Conservation (phyloP, 2,888 invertebrate genomes). For the Acleris cristana region DNA sequence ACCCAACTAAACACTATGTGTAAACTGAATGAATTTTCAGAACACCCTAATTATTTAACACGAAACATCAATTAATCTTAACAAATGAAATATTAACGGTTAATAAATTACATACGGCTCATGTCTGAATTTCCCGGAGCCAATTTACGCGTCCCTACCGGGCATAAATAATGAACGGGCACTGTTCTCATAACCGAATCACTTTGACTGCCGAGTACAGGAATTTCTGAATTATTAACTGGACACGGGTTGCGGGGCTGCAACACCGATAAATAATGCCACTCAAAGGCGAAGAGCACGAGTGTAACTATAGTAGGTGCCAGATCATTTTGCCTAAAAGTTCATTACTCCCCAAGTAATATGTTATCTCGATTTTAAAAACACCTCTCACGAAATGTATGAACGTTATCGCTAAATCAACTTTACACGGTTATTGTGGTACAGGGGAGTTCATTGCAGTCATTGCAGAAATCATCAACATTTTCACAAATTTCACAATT, state of each 20-base stretch:
- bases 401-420: too few relatives aligned
- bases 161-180: conserved; percentile 1
- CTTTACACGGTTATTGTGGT: too few relatives aligned
- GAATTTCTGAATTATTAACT: not conserved
- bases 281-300: not conserved
- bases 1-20: too few relatives aligned
- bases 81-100: not conserved
- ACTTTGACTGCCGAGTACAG: conserved; percentile 10
- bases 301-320: too few relatives aligned
- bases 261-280: not conserved
- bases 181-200: conserved; percentile 23
- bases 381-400: too few relatives aligned
- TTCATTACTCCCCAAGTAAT: too few relatives aligned
- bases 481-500: too few relatives aligned
- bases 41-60: not conserved
- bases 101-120: not conserved
- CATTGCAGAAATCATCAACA: too few relatives aligned
- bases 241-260: not conserved
- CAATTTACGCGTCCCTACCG: conserved; percentile 11
- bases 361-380: too few relatives aligned
- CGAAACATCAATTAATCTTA: not conserved
- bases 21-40: not conserved
- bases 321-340: too few relatives aligned
- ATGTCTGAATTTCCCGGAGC: not conserved
- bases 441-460: too few relatives aligned